Percentiles rank a stretch among this genome's conserved stretches.
These are phyloP conservation scores for Matsumurasca onukii DNA, from an alignment of 1,140 invertebrate species.

Conservation along the genomic window DNA sequence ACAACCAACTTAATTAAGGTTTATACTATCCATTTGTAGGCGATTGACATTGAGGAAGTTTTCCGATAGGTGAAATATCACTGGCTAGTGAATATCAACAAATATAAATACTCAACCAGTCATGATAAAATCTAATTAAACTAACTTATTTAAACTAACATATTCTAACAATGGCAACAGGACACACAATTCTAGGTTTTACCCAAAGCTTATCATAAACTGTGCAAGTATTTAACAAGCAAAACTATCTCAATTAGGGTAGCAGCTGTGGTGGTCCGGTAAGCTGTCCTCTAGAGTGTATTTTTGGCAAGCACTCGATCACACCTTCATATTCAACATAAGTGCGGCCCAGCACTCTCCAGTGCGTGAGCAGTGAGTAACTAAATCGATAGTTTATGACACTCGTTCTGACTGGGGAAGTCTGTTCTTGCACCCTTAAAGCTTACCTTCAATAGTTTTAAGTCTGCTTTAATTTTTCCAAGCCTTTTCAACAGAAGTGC, in stretches of 20 bases:
- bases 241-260: too few relatives aligned
- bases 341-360: background rate
- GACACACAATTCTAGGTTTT: too few relatives aligned
- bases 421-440: background rate
- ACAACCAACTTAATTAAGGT: background rate
- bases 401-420: background rate
- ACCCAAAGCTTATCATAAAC: too few relatives aligned
- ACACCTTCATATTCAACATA: too few relatives aligned
- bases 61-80: background rate
- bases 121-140: too few relatives aligned
- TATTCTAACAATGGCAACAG: too few relatives aligned
- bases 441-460: constrained; percentile 3
- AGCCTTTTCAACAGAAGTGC: background rate
- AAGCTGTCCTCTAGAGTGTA: background rate
- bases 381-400: background rate
- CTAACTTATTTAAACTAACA: too few relatives aligned
- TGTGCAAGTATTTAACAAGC: too few relatives aligned
- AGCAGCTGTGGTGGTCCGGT: background rate
- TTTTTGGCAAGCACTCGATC: background rate
- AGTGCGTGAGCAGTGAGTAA: background rate
- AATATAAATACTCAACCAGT: background rate
- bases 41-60: background rate
- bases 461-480: background rate
- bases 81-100: background rate
- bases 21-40: background rate